Percentiles rank a stretch among this genome's conserved stretches.
Conservation (phyloP, 2,113 vertebrate species). For the Muscicapa adusta region DNA sequence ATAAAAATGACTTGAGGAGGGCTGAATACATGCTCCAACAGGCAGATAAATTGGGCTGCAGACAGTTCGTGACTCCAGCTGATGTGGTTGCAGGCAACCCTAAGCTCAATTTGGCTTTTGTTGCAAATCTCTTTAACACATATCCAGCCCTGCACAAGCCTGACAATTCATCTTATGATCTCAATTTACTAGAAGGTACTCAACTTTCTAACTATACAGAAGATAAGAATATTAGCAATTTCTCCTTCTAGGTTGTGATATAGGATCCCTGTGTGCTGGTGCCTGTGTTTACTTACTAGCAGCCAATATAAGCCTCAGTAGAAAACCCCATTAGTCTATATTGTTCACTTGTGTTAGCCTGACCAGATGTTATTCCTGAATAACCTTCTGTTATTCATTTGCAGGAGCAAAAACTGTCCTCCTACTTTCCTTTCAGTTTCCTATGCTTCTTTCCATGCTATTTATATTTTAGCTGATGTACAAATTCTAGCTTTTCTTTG, state of each 20-base stretch:
- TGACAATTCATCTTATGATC: slow-evolving; percentile 73
- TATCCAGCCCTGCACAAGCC: slow-evolving; percentile 79
- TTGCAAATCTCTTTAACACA: slow-evolving; percentile 95
- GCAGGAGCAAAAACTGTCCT: not conserved
- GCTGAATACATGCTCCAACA: slow-evolving; percentile 91
- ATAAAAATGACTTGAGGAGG: slow-evolving; percentile 80
- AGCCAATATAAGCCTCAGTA: not conserved
- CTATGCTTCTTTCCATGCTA: not conserved
- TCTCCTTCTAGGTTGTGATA: not conserved
- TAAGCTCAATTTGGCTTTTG: slow-evolving; percentile 95
- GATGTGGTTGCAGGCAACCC: slow-evolving; percentile 93
- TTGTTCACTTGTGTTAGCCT: not conserved
- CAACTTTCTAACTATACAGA: not conserved
- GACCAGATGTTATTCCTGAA: not conserved
- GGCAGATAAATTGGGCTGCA: slow-evolving; percentile 90
- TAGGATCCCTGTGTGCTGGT: not conserved
- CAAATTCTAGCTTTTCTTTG: not conserved
- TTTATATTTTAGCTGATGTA: not conserved
- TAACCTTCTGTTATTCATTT: not conserved
- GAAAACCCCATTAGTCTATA: not conserved
- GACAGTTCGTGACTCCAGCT: slow-evolving; percentile 90
- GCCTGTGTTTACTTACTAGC: not conserved
- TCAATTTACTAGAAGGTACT: slow-evolving; percentile 84
- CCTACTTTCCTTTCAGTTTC: not conserved
- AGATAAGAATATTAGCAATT: not conserved